These are phyloP conservation scores for Araneus ventricosus DNA, from an alignment of 1,140 invertebrate species.

Conservation along the genomic window DNA sequence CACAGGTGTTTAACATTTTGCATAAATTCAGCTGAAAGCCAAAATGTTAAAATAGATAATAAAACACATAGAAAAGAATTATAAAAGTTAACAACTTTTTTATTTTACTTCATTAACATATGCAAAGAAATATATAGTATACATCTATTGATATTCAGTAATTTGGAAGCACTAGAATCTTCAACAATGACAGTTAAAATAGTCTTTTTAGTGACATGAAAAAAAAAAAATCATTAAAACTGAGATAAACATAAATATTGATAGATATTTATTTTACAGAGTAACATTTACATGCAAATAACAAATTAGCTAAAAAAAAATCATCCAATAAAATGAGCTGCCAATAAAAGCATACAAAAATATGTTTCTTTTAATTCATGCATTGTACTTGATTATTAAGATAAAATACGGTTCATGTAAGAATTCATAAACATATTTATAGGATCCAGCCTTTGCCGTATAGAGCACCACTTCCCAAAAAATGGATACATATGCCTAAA, in stretches of 20 bases:
- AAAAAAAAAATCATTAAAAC: background rate
- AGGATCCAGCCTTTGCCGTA: slow-evolving; percentile 79
- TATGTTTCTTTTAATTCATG: background rate
- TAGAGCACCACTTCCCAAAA: slow-evolving; percentile 78
- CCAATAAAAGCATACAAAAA: background rate
- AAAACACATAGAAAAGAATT: too few relatives aligned
- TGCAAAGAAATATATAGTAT: background rate
- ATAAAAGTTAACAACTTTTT: too few relatives aligned
- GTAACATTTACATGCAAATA: background rate
- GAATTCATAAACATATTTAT: slow-evolving; percentile 79
- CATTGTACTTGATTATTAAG: background rate
- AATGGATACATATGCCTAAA: slow-evolving; percentile 78
- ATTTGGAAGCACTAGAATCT: slow-evolving; percentile 1
- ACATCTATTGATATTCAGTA: background rate
- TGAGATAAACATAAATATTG: background rate
- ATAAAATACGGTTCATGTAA: slow-evolving; percentile 79
- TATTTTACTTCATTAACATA: background rate
- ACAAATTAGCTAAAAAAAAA: background rate
- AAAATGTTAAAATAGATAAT: too few relatives aligned
- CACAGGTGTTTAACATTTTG: too few relatives aligned
- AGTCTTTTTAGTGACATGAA: background rate
- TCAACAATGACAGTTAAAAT: too few relatives aligned
- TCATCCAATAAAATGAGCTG: background rate
- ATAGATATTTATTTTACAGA: background rate
- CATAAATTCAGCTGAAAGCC: too few relatives aligned